phyloP scores from a whole-genome alignment of 2,113 vertebrate species.

The Lucifuga dentata region DNA sequence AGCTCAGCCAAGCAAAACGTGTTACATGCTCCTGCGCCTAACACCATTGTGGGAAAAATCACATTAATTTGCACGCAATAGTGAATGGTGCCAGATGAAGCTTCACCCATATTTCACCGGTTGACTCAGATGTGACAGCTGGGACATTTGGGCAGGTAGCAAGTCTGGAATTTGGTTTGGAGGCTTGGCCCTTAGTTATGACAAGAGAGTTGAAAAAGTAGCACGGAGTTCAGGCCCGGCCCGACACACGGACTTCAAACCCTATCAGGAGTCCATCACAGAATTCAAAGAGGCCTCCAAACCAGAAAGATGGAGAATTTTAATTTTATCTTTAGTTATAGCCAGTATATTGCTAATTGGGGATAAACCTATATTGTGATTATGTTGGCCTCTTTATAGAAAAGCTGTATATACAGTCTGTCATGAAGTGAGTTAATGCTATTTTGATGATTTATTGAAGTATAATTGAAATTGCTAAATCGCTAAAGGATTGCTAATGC shows the following conservation, averaged over 20 bases:
- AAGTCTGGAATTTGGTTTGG: constrained; percentile 35
- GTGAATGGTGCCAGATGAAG: constrained; percentile 17
- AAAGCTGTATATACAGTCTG: too few species aligned
- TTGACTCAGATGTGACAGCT: constrained; percentile 13
- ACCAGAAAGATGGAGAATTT: too few species aligned
- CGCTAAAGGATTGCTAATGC: too few species aligned
- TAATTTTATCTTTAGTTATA: too few species aligned
- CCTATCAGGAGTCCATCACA: not conserved
- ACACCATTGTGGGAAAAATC: not conserved
- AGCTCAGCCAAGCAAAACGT: not conserved
- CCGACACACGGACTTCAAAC: not conserved
- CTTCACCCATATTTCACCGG: constrained; percentile 1
- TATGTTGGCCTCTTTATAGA: too few species aligned
- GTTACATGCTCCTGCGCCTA: not conserved
- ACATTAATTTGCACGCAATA: constrained; percentile 7
- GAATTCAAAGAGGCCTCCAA: too few species aligned
- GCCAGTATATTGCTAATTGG: too few species aligned
- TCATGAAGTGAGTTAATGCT: too few species aligned
- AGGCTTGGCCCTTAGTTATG: not conserved
- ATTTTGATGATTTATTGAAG: too few species aligned
- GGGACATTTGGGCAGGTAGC: not conserved
- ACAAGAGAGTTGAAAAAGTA: not conserved
- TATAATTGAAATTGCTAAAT: too few species aligned
- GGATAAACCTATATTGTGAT: too few species aligned
- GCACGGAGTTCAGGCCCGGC: not conserved